Evolutionary conservation across 2,797 vertebrate species (phyloP).

Genomic region (Champsocephalus gunnari): DNA sequence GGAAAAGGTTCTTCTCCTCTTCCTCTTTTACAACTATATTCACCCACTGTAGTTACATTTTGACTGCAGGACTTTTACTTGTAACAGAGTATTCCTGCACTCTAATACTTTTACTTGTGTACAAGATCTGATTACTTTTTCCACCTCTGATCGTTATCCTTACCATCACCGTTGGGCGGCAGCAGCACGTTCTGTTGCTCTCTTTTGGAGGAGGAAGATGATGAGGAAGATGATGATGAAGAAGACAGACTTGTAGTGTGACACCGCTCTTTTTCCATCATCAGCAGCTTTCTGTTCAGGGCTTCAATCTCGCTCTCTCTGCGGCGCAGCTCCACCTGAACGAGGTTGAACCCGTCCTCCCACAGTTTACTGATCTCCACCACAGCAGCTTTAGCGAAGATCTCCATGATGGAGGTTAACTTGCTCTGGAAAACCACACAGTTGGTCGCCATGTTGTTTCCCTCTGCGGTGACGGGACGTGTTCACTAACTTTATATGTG

Average conservation of each 20-base stretch:
- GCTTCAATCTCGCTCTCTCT: conserved; percentile 79
- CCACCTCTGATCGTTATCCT: conserved; percentile 9
- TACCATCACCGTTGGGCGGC: conserved; percentile 62
- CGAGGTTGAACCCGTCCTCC: conserved; percentile 78
- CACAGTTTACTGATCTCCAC: conserved; percentile 83
- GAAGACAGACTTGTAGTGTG: conserved; percentile 41
- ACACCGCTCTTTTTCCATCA: conserved; percentile 73
- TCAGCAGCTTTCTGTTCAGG: conserved; percentile 72
- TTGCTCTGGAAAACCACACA: conserved; percentile 79
- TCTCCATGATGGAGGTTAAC: conserved; percentile 82
- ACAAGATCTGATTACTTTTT: too few species aligned
- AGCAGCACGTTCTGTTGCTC: conserved; percentile 58
- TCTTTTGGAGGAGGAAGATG: conserved; percentile 48
- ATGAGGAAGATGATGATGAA: conserved; percentile 30
- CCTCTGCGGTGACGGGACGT: conserved; percentile 6
- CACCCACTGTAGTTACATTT: too few species aligned
- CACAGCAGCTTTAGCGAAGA: conserved; percentile 81
- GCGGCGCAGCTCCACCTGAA: conserved; percentile 78
- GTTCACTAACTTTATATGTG: not conserved
- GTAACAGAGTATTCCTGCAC: too few species aligned
- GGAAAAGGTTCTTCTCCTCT: too few species aligned
- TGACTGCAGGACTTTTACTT: too few species aligned
- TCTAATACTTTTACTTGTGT: too few species aligned
- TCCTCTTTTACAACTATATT: too few species aligned
- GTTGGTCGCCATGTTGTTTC: conserved; percentile 69